Percentiles rank a stretch among this genome's conserved stretches.
These are phyloP conservation scores for Ctenochaetus hawaiiensis DNA, from an alignment of 2,797 vertebrate genomes.

Conservation along the genomic window DNA sequence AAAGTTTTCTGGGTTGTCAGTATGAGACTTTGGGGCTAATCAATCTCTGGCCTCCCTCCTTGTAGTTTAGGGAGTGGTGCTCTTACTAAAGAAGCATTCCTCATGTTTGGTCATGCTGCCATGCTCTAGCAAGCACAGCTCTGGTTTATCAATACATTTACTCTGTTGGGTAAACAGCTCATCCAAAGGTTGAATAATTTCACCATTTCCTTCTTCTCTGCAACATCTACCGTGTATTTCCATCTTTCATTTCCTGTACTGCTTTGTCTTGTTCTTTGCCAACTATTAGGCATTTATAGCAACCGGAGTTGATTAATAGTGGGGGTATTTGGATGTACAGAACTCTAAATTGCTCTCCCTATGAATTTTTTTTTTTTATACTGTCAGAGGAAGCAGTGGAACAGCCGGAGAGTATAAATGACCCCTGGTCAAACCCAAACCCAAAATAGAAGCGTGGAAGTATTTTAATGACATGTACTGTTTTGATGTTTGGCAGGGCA, in stretches of 20 bases:
- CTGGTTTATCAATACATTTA: conserved; percentile 73
- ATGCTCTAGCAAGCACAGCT: conserved; percentile 61
- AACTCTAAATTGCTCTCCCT: conserved; percentile 20
- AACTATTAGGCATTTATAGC: conserved; percentile 9
- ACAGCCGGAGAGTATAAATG: conserved; percentile 55
- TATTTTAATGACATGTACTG: conserved; percentile 56
- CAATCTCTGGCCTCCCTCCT: conserved; percentile 59
- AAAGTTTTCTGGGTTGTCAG: conserved; percentile 64
- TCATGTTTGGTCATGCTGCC: conserved; percentile 74
- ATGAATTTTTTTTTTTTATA: conserved; percentile 45
- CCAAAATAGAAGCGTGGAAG: conserved; percentile 60
- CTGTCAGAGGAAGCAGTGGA: conserved; percentile 56
- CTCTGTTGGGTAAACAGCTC: conserved; percentile 75
- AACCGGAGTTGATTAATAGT: conserved; percentile 43
- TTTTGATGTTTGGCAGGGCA: conserved; percentile 47
- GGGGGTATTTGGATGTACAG: conserved; percentile 37
- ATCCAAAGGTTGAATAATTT: conserved; percentile 52
- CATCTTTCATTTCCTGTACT: conserved; percentile 1
- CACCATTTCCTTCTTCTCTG: conserved; percentile 28
- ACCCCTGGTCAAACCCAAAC: conserved; percentile 52
- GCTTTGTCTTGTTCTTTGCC: neutral
- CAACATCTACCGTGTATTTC: conserved; percentile 2
- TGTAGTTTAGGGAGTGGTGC: conserved; percentile 61
- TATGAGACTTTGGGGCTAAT: conserved; percentile 54
- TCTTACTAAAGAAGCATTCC: conserved; percentile 71